A percentile compares a stretch with the other conserved stretches of the same genome.
These are phyloP conservation scores for Amia ocellicauda DNA, from an alignment of 2,113 vertebrate genomes.

Conservation along the genomic window DNA sequence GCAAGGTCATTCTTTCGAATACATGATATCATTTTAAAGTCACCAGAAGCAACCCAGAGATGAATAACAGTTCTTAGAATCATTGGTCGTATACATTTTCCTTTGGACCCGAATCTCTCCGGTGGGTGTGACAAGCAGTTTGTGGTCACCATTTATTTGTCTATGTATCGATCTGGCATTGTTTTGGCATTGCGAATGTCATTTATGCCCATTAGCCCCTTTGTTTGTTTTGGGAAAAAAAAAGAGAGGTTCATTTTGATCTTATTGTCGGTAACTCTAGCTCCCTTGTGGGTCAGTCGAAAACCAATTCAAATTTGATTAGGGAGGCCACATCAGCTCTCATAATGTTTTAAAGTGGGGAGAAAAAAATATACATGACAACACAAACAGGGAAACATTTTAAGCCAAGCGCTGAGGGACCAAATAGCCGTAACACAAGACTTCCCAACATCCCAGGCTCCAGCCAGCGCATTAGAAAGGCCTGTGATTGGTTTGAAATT, in stretches of 20 bases:
- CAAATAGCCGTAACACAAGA: conserved; percentile 44
- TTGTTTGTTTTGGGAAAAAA: conserved; percentile 79
- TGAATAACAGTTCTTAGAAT: too few relatives aligned
- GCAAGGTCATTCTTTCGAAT: too few relatives aligned
- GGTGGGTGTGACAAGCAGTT: not conserved
- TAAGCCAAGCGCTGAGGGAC: conserved; percentile 16
- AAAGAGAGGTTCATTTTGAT: conserved; percentile 74
- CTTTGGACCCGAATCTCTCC: too few relatives aligned
- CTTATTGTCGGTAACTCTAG: conserved; percentile 77
- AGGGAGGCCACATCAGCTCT: conserved; percentile 60
- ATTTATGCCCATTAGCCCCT: conserved; percentile 76
- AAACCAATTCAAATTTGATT: conserved; percentile 77
- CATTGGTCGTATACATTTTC: too few relatives aligned
- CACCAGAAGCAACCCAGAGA: too few relatives aligned
- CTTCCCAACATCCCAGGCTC: conserved; percentile 32
- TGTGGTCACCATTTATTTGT: conserved; percentile 5
- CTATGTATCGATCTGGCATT: conserved; percentile 66
- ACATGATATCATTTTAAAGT: too few relatives aligned
- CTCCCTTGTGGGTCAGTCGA: conserved; percentile 64
- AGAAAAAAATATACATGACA: conserved; percentile 69
- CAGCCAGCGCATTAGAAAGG: conserved; percentile 39
- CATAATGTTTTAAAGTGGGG: conserved; percentile 69
- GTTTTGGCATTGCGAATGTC: conserved; percentile 55
- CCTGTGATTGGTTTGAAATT: conserved; percentile 55
- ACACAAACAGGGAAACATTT: conserved; percentile 60